phyloP scores from a whole-genome alignment of 2,113 vertebrate species.

The Lycaon pictus region DNA sequence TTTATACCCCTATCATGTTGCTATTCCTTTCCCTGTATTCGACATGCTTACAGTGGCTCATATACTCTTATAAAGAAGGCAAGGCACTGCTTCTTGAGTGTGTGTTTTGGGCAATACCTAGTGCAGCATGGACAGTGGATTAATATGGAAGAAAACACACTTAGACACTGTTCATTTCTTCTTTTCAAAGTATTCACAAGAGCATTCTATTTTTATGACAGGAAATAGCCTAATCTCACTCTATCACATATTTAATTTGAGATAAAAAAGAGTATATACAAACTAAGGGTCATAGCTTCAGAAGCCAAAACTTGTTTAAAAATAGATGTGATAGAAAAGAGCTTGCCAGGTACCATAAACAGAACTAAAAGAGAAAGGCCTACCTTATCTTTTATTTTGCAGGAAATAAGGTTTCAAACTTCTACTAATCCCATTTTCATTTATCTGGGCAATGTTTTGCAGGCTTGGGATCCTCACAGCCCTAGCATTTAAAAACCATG shows the following conservation, averaged over 20 bases:
- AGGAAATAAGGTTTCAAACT: background rate
- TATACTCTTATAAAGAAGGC: background rate
- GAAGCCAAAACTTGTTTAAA: conserved; percentile 61
- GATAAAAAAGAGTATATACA: background rate
- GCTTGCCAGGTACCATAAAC: conserved; percentile 57
- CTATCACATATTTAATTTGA: conserved; percentile 28
- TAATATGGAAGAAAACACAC: background rate
- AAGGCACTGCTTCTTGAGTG: background rate
- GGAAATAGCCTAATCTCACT: conserved; percentile 5
- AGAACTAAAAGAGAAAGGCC: background rate
- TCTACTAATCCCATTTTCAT: background rate
- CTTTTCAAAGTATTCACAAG: background rate
- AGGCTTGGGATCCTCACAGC: background rate
- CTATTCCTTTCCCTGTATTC: background rate
- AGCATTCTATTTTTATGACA: background rate
- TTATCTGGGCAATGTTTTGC: background rate
- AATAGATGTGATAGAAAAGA: conserved; percentile 45
- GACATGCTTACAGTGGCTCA: background rate
- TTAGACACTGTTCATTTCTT: background rate
- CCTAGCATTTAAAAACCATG: conserved; percentile 54
- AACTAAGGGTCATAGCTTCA: background rate
- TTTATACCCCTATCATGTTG: background rate
- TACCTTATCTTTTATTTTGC: background rate
- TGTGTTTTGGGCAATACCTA: background rate
- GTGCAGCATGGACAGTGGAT: background rate